Percentiles rank a stretch among this genome's conserved stretches.
Conservation (phyloP, 2,888 invertebrate species). For the Athalia rosae region DNA sequence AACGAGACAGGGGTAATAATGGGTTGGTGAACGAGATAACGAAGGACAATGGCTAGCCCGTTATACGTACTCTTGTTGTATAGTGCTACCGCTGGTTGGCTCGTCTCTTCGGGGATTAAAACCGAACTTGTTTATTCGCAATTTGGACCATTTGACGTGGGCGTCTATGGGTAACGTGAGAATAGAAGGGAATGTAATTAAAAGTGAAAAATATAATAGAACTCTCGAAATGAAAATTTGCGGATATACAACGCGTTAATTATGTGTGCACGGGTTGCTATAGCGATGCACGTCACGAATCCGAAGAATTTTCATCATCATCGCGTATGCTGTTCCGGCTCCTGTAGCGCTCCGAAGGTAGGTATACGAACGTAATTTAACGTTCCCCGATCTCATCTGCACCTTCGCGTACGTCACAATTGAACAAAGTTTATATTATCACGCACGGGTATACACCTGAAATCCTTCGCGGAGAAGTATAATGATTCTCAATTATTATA, state of each 20-base stretch:
- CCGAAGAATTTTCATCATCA: too few relatives aligned
- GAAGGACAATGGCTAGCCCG: slow-evolving; percentile 36
- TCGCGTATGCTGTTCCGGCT: too few relatives aligned
- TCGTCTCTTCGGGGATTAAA: slow-evolving; percentile 40
- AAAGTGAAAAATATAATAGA: slow-evolving; percentile 18
- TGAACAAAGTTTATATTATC: too few relatives aligned
- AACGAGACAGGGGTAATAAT: slow-evolving; percentile 42
- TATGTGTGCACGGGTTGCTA: too few relatives aligned
- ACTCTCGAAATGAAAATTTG: background rate
- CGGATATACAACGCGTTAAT: too few relatives aligned
- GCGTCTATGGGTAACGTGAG: slow-evolving; percentile 29
- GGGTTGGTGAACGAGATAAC: slow-evolving; percentile 42
- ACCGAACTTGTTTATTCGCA: slow-evolving; percentile 33
- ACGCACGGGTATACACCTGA: too few relatives aligned
- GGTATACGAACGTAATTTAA: too few relatives aligned
- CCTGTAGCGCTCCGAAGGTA: too few relatives aligned
- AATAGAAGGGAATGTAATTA: slow-evolving; percentile 31
- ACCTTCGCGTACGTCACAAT: too few relatives aligned
- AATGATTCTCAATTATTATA: background rate
- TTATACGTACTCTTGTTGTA: background rate
- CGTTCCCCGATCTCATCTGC: too few relatives aligned
- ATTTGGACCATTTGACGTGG: slow-evolving; percentile 34
- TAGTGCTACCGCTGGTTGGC: slow-evolving; percentile 6
- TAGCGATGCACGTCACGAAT: too few relatives aligned
- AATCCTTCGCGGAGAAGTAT: too few relatives aligned